Evolutionary conservation across 1,140 invertebrate genomes (phyloP), one percentile per base, ranked within the genome.

Genomic region (Polypedilum vanderplanki): DNA sequence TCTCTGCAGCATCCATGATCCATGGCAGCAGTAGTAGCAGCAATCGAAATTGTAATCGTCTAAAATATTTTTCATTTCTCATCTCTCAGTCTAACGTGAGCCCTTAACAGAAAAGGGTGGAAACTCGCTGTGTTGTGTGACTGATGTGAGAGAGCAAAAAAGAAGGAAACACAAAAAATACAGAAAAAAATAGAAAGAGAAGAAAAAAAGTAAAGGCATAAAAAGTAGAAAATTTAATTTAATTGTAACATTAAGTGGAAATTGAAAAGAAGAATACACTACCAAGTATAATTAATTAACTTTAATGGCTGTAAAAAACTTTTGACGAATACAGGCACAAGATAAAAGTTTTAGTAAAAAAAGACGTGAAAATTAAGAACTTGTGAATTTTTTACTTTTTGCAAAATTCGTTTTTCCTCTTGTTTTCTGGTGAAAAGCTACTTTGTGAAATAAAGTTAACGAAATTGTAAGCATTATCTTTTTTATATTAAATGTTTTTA

Each of bases 1-100:
- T 15, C n/a, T 12, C 46, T 57, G 10, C n/a, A 17, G 46, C 24
- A 33, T 33, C 24, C 24, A 33, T 33, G 24, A 33, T 33, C 24
- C 24, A 33, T 33, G 24, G 24, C 5, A 33, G 24, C 24, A 33
- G 24, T 1, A 33, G 24, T 5, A 33, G 24, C 24, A 33, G 24
- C 24, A 33, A 33, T 33, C 24, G 24, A 33, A 33, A 33, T 33
- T 33, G n/a, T n/a, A 20, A 20, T 70, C 65, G 65, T 70, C 65
- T 70, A 70, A 70, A 57, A 57, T 57, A 57, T n/a, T 57, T 57
- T 22, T 70, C 65, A 70, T 70, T 18, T 22, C 17, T 20, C 7
- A 70, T n/a, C 65, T 70, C 20, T 57, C 20, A 70, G 65, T 70
- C 65, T 70, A 70, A 70, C 65, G 65, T 70, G 65, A 70, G 65